Evolutionary conservation across 1,140 invertebrate genomes (phyloP).

Genomic region (Geopemphigus sp.): DNA sequence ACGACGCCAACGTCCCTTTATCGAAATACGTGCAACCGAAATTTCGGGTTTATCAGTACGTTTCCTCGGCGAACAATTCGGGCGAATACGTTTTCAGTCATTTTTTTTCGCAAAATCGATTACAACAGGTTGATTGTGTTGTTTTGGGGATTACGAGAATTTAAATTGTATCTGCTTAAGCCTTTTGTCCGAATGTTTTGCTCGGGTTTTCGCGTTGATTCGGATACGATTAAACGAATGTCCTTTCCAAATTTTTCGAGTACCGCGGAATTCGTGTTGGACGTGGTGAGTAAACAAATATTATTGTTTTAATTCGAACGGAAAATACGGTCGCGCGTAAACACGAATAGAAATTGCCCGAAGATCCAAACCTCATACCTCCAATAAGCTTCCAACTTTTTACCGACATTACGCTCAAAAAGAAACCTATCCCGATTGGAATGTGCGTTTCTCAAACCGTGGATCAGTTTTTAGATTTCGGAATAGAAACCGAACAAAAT

Average conservation of each 20-base stretch:
- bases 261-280: not conserved
- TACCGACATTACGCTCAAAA: not conserved
- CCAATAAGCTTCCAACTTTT: conserved; percentile 30
- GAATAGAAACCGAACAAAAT: not conserved
- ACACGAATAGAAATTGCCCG: conserved; percentile 23
- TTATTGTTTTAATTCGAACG: not conserved
- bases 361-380: conserved; percentile 10
- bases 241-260: conserved; percentile 24
- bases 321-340: not conserved
- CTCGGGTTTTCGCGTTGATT: not conserved
- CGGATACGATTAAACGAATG: not conserved
- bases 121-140: conserved; percentile 40
- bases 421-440: not conserved
- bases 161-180: not conserved
- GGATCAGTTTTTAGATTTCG: not conserved
- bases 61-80: not conserved
- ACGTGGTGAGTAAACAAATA: conserved; percentile 3
- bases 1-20: not conserved
- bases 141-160: conserved; percentile 45
- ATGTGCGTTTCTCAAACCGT: conserved; percentile 1
- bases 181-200: conserved; percentile 12
- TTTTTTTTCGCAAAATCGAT: not conserved
- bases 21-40: conserved; percentile 20
- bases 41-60: not conserved
- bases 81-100: no score